Percentiles rank a stretch among this genome's conserved stretches.
phyloP scores from a whole-genome alignment of 2,888 invertebrate genomes.

The Drosophila meridionalis region DNA sequence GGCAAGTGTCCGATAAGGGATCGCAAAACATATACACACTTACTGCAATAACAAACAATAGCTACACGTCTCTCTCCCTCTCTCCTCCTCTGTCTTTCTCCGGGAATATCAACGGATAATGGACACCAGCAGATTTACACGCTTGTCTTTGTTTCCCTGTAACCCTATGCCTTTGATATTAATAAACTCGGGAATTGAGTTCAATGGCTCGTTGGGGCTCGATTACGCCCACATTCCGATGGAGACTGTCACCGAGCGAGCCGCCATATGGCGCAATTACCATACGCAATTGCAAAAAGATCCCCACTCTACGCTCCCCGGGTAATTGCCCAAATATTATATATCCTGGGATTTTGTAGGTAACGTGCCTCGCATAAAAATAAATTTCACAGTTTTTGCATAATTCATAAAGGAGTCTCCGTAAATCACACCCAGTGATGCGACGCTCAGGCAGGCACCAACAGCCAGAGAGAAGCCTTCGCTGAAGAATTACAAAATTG shows the following conservation, averaged over 20 bases:
- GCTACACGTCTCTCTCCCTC: not conserved
- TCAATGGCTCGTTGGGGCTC: conserved; percentile 39
- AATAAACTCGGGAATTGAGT: conserved; percentile 39
- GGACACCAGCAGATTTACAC: conserved; percentile 35
- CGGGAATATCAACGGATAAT: conserved; percentile 31
- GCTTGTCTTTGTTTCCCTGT: conserved; percentile 27
- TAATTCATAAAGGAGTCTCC: conserved; percentile 40
- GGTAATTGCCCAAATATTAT: conserved; percentile 51
- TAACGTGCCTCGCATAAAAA: conserved; percentile 34
- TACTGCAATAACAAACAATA: conserved; percentile 50
- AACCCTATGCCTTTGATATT: conserved; percentile 28
- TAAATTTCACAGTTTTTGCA: conserved; percentile 31
- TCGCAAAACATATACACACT: conserved; percentile 37
- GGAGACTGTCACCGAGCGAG: conserved; percentile 27
- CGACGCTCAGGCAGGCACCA: conserved; percentile 15
- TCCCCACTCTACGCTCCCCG: not conserved
- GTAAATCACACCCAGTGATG: conserved; percentile 66
- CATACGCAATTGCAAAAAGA: not conserved
- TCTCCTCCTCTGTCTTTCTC: conserved; percentile 7
- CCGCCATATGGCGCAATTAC: conserved; percentile 12
- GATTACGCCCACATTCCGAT: conserved; percentile 45
- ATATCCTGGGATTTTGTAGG: conserved; percentile 31
- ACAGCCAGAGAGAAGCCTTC: conserved; percentile 18
- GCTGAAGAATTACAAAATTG: conserved; percentile 21
- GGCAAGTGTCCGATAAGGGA: conserved; percentile 66